Evolutionary conservation across 2,797 vertebrate species (phyloP).

Genomic region (Catharus ustulatus): DNA sequence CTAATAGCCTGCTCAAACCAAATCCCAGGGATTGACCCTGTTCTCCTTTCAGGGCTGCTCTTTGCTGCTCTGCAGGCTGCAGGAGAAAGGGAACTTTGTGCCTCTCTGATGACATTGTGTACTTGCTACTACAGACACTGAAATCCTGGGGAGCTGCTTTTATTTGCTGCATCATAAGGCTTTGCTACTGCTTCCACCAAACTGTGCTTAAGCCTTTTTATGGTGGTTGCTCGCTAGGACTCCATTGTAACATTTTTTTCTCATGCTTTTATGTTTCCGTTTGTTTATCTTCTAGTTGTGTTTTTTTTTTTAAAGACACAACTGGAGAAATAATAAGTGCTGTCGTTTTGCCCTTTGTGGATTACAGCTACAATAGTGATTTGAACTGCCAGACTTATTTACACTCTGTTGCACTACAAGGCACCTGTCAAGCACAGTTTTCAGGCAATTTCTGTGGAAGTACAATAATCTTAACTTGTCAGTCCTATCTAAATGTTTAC

Average conservation of each 20-base stretch:
- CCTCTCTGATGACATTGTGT: not conserved
- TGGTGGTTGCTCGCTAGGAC: not conserved
- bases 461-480: not conserved
- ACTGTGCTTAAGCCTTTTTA: not conserved
- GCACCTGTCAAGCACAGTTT: not conserved
- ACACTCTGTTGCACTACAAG: not conserved
- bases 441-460: not conserved
- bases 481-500: not conserved
- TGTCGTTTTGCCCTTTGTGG: not conserved
- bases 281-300: not conserved
- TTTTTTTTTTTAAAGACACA: not conserved
- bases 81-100: not conserved
- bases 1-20: not conserved
- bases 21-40: not conserved
- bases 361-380: not conserved
- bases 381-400: not conserved
- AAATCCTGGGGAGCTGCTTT: not conserved
- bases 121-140: not conserved
- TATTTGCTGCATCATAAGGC: not conserved
- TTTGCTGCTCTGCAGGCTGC: not conserved
- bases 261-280: not conserved
- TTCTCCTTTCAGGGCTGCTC: not conserved
- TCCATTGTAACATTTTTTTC: not conserved
- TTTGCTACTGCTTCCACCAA: not conserved
- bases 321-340: not conserved